A percentile compares a stretch with the other conserved stretches of the same genome.
phyloP scores from a whole-genome alignment of 2,888 invertebrate species.

The Hipparchia sbordonii region DNA sequence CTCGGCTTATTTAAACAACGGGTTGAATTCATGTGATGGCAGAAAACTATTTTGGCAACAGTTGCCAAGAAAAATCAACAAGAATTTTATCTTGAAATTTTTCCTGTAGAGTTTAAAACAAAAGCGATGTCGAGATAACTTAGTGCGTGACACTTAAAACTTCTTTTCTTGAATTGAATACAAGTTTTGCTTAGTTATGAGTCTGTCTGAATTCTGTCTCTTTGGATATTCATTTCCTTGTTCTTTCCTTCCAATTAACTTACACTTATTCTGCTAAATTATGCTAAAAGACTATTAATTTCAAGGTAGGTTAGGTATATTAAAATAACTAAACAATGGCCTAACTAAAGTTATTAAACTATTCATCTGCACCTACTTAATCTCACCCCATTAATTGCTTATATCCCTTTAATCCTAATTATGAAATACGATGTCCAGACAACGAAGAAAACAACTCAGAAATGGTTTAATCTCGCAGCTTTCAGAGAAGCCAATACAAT shows the following conservation, averaged over 20 bases:
- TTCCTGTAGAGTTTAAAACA: background rate
- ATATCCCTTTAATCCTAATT: background rate
- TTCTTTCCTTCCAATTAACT: too few relatives aligned
- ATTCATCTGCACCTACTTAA: background rate
- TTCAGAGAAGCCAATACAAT: background rate
- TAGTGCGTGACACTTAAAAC: background rate
- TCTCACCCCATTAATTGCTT: background rate
- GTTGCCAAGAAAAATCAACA: background rate
- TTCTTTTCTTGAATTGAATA: background rate
- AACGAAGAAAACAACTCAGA: background rate
- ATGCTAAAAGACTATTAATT: too few relatives aligned
- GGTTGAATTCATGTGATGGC: background rate
- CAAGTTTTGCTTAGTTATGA: too few relatives aligned
- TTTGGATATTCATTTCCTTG: too few relatives aligned
- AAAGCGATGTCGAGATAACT: background rate
- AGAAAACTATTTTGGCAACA: constrained; percentile 7
- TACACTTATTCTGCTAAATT: too few relatives aligned
- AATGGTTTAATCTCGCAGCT: background rate
- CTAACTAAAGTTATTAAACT: too few relatives aligned
- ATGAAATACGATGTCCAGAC: background rate
- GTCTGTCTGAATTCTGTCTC: too few relatives aligned
- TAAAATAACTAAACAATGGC: background rate
- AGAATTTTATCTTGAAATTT: background rate
- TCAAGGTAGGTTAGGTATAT: too few relatives aligned
- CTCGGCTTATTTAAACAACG: background rate